Conservation (phyloP, 2,797 vertebrate genomes). For the Coreius guichenoti region DNA sequence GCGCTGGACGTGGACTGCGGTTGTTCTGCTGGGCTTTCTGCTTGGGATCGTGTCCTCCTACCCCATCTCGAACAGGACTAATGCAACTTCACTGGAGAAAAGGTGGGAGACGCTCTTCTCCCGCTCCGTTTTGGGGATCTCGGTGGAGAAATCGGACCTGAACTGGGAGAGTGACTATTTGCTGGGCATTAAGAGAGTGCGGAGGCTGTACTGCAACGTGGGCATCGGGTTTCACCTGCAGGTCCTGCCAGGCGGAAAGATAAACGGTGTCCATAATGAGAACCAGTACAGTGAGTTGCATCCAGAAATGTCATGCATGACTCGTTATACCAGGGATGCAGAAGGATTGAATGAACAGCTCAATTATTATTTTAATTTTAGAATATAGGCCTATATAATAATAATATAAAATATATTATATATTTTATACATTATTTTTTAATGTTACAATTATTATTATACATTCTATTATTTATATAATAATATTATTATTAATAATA, state of each 20-base stretch:
- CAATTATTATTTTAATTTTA: conserved; percentile 59
- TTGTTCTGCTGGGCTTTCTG: conserved; percentile 85
- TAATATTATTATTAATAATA: neutral
- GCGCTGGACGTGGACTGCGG: conserved; percentile 85
- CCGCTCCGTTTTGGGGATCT: conserved; percentile 87
- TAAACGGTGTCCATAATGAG: conserved; percentile 92
- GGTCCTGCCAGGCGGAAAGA: conserved; percentile 90
- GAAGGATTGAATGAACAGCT: conserved; percentile 67
- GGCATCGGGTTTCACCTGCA: conserved; percentile 99
- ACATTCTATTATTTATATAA: neutral
- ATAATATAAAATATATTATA: neutral
- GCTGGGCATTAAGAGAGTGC: conserved; percentile 94
- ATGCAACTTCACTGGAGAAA: conserved; percentile 85
- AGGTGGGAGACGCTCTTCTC: conserved; percentile 91
- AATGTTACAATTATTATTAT: neutral
- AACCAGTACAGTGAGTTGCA: conserved; percentile 97
- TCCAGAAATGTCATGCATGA: conserved; percentile 76
- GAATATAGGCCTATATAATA: conserved; percentile 26
- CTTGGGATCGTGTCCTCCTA: conserved; percentile 84
- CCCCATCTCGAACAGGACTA: conserved; percentile 83
- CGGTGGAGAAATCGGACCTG: conserved; percentile 87
- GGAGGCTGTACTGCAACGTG: conserved; percentile 98
- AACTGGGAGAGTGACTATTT: conserved; percentile 95
- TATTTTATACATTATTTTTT: neutral
- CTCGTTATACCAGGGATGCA: conserved; percentile 65